Base-by-base conservation (phyloP, 2,888 invertebrate species). In the Vesta saturnalis region DNA sequence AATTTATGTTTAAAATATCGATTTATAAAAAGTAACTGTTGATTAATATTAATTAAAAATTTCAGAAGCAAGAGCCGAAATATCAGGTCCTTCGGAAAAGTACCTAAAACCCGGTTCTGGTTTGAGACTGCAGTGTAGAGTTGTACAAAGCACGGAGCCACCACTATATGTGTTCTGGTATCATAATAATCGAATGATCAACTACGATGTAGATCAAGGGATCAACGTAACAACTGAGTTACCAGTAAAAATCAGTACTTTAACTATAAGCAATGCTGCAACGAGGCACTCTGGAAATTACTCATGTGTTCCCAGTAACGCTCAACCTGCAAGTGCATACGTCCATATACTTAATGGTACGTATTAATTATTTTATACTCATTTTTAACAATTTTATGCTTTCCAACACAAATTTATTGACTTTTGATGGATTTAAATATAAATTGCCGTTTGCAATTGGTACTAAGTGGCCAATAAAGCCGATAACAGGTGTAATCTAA, bases 281-380 rank as follows among this genome's bases (percentile, higher is more conserved):
- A 89, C 89, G 64, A 89, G 90, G 21, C 94, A 95, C 79, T 93
- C 94, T 10, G 95, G 95, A 8, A 94, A 94, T 84, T 96, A 95
- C 83, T 94, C 94, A 39, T 96, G 96, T 82, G 92, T 92, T 70
- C 94, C 95, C 3, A 94, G 94, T 81, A 95, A 95, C 83, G 94
- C 95, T 6, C 91, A 93, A 67, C 92, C 94, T 3, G 94, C 94
- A 73, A 93, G 94, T 82, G 94, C 94, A 76, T 90, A 92, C 85
- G 94, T 96, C 78, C 95, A 95, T 85, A 94, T 95, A 83, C 91
- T 95, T 81, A 95, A 94, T 85, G 94, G 94, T 93, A 84, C 88
- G 89, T 83, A 39, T 19, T 43, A 59, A 47, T 23, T 61, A 23
- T 15, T 47, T 46, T n/a, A n/a, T 64, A 60, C 14, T 22, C 12